Percentiles rank a stretch among this genome's conserved stretches.
Evolutionary conservation across 2,113 vertebrate species (phyloP).

Genomic region (mouse (Mus musculus)): GRCm39 chr2:110463501-110464000

Average conservation of each 20-base stretch:
- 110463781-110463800: too few species aligned
- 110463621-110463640: background rate
- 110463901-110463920: too few species aligned
- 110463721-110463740: background rate
- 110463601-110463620: background rate
- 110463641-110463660: background rate
- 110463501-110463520: background rate
- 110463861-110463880: background rate
- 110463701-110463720: background rate
- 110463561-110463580: background rate
- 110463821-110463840: rapidly evolving
- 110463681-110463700: background rate
- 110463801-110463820: background rate
- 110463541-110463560: background rate
- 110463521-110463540: background rate
- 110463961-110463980: background rate
- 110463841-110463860: background rate
- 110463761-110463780: background rate
- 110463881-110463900: background rate
- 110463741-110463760: background rate
- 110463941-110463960: background rate
- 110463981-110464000: background rate
- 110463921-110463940: background rate
- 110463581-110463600: background rate
- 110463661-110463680: background rate